Conservation (phyloP, 1,140 invertebrate species). For the Temnothorax nylanderi region DNA sequence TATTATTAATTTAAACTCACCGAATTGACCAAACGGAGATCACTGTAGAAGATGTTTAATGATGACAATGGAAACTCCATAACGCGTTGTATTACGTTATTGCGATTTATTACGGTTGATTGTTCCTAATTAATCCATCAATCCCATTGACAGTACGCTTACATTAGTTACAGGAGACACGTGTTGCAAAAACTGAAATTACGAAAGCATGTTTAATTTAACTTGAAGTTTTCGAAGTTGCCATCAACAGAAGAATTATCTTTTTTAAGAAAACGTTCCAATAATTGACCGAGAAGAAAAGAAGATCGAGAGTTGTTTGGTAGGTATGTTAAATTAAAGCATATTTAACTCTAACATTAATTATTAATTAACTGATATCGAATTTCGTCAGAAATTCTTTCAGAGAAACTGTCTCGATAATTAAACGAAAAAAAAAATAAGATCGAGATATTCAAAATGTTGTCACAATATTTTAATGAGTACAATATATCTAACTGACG, state of each 20-base stretch:
- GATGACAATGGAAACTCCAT: neutral
- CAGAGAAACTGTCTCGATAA: neutral
- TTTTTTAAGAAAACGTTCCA: neutral
- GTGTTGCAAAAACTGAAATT: neutral
- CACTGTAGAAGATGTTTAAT: neutral
- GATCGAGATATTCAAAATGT: neutral
- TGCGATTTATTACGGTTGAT: neutral
- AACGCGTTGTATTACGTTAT: neutral
- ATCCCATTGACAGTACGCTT: neutral
- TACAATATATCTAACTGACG: neutral
- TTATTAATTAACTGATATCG: neutral
- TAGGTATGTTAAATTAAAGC: neutral
- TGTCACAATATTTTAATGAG: neutral
- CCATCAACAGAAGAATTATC: neutral
- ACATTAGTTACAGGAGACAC: neutral
- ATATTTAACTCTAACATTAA: neutral
- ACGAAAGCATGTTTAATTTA: neutral
- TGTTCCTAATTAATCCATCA: slow-evolving; percentile 6
- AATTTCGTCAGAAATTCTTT: neutral
- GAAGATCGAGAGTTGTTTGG: neutral
- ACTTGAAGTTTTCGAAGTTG: neutral
- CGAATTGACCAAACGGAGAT: neutral
- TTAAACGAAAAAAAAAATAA: neutral
- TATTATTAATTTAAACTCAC: neutral
- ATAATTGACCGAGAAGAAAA: neutral